Evolutionary conservation across 1,140 invertebrate species (phyloP), one percentile per base, ranked within the genome.

Genomic region (Lerema accius): DNA sequence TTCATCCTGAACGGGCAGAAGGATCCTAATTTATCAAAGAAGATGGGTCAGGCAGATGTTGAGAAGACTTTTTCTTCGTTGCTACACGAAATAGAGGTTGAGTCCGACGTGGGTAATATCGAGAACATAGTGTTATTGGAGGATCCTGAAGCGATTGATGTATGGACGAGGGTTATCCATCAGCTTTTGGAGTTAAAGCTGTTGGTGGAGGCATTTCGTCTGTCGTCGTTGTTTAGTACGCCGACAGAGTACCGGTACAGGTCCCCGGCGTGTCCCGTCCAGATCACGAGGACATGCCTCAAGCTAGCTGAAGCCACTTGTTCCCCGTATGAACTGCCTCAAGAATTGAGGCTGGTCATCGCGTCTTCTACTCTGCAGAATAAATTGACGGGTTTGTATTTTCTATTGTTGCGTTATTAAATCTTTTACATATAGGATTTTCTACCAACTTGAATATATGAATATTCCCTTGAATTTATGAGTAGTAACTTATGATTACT

Each of bases 61-160:
- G 79, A 84, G 32, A 87, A 78, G 61, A 72, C 82, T 3, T 86
- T 92, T 32, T 83, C 89, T 4, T 76, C 73, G 61, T 74, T 80
- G 2, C 59, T 92, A 10, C 77, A 80, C 48, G 88, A 91, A 67
- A 90, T 92, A 14, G 84, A 91, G 61, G 80, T 89, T 11, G 82
- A 88, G 64, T 89, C 90, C 0, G 86, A 92, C 62, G 76, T 91
- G 3, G 79, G 80, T 23, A 89, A 86, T 60, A 88, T 90, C 4
- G 81, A 87, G 45, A 79, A 84, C 19, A 72, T 86, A 4, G 75
- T 84, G 17, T 15, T 78, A 6, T 61, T 88, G 19, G 84, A 86
- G 37, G 82, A 89, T 6, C 56, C 66, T 6, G 84, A 86, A 5
- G 74, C 67, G 2, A 72, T 90, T 11, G 84, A 89, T 3, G 65